Evolutionary conservation across 1,140 invertebrate genomes (phyloP).

Genomic region (Nixonia krombeini): DNA sequence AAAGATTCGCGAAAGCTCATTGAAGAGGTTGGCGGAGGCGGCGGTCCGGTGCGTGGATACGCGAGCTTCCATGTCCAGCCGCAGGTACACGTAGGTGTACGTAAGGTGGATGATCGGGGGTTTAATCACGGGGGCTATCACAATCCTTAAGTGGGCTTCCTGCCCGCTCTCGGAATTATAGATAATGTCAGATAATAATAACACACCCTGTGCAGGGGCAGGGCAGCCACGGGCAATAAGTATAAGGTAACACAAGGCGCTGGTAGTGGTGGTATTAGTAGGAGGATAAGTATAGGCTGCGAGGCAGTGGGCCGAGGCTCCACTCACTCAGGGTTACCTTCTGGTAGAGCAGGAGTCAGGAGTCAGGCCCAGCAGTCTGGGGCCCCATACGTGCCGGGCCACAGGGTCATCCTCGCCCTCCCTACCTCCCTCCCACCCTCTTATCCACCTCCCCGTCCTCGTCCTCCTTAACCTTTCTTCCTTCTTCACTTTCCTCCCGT

Average conservation of each 20-base stretch:
- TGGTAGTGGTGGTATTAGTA: conserved; percentile 67
- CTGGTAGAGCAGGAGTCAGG: conserved; percentile 57
- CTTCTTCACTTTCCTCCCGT: conserved; percentile 38
- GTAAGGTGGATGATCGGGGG: conserved; percentile 55
- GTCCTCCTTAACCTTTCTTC: conserved; percentile 39
- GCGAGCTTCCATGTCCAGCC: conserved; percentile 33
- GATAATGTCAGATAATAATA: conserved; percentile 73
- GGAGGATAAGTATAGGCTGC: conserved; percentile 72
- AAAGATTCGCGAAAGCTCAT: conserved; percentile 35
- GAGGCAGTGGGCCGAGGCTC: conserved; percentile 48
- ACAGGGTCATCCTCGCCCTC: conserved; percentile 63
- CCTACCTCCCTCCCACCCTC: conserved; percentile 29
- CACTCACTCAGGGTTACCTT: conserved; percentile 53
- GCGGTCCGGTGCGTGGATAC: conserved; percentile 26
- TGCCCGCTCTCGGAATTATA: conserved; percentile 71
- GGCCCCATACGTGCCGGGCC: conserved; percentile 68
- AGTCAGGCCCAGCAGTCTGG: conserved; percentile 66
- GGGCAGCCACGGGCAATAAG: conserved; percentile 65
- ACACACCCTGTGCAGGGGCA: conserved; percentile 62
- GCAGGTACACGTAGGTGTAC: conserved; percentile 50
- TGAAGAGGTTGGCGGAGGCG: conserved; percentile 35
- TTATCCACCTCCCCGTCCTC: conserved; percentile 7
- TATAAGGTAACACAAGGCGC: conserved; percentile 65
- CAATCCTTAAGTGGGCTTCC: conserved; percentile 72
- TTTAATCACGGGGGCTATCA: conserved; percentile 72